Conservation (phyloP, 1,140 invertebrate species). For the Gryllus bimaculatus region DNA sequence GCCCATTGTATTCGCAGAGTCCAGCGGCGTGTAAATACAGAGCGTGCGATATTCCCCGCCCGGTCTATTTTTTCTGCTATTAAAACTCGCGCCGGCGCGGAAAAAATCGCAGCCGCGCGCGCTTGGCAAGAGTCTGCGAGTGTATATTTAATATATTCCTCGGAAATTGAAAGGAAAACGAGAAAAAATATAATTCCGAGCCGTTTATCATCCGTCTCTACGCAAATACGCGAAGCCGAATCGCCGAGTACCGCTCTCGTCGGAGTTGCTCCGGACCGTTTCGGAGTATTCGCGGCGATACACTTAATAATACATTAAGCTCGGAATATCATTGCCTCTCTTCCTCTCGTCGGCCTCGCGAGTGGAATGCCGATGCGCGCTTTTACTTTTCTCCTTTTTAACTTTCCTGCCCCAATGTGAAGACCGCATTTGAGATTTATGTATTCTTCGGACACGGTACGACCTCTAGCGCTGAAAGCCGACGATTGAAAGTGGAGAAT, state of each 20-base stretch:
- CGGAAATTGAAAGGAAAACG: constrained; percentile 1
- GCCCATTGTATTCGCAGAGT: too few relatives aligned
- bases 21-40: too few relatives aligned
- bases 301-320: background rate
- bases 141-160: background rate
- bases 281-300: background rate
- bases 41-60: background rate
- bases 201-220: background rate
- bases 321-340: background rate
- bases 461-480: background rate
- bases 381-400: background rate
- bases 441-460: constrained; percentile 3
- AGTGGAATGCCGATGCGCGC: background rate
- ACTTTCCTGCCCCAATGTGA: background rate
- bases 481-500: background rate
- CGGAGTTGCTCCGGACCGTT: background rate
- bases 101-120: background rate
- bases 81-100: background rate
- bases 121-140: background rate
- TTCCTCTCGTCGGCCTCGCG: background rate
- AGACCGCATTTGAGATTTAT: background rate
- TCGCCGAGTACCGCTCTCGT: background rate
- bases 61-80: background rate
- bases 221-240: background rate
- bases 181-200: background rate